These are phyloP conservation scores for Fragum sueziense DNA, from an alignment of 2,888 invertebrate genomes.

Conservation along the genomic window DNA sequence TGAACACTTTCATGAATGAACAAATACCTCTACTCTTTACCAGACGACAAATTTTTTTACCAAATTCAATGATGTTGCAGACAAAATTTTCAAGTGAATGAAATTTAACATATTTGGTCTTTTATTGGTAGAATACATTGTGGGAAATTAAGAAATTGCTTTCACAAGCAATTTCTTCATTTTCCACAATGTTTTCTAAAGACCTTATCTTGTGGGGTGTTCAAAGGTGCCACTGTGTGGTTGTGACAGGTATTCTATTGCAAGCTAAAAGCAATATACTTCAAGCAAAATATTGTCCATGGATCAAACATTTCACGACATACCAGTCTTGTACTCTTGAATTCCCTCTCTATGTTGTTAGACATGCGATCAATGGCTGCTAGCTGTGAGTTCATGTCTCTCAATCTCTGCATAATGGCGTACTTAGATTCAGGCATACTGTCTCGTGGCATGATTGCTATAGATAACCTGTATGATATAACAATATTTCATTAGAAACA, in stretches of 20 bases:
- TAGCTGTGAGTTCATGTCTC: conserved; percentile 77
- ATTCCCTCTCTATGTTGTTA: conserved; percentile 77
- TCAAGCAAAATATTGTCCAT: neutral
- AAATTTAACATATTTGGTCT: too few relatives aligned
- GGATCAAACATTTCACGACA: conserved; percentile 25
- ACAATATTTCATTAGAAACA: too few relatives aligned
- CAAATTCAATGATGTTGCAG: neutral
- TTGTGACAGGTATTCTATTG: too few relatives aligned
- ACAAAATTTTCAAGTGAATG: too few relatives aligned
- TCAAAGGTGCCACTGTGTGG: too few relatives aligned
- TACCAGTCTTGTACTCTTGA: conserved; percentile 77
- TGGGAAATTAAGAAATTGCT: too few relatives aligned
- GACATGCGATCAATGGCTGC: conserved; percentile 78
- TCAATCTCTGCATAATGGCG: conserved; percentile 69
- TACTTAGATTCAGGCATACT: conserved; percentile 70
- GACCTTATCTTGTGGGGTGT: too few relatives aligned
- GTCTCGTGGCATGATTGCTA: conserved; percentile 70
- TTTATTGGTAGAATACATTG: too few relatives aligned
- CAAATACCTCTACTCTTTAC: neutral
- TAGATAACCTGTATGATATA: conserved; percentile 62
- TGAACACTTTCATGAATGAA: too few relatives aligned
- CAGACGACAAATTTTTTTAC: neutral
- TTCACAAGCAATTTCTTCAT: too few relatives aligned
- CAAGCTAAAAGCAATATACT: neutral
- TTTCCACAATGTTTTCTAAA: too few relatives aligned